These are phyloP conservation scores for Phaetusa simplex DNA, from an alignment of 2,113 vertebrate species.

Conservation along the genomic window DNA sequence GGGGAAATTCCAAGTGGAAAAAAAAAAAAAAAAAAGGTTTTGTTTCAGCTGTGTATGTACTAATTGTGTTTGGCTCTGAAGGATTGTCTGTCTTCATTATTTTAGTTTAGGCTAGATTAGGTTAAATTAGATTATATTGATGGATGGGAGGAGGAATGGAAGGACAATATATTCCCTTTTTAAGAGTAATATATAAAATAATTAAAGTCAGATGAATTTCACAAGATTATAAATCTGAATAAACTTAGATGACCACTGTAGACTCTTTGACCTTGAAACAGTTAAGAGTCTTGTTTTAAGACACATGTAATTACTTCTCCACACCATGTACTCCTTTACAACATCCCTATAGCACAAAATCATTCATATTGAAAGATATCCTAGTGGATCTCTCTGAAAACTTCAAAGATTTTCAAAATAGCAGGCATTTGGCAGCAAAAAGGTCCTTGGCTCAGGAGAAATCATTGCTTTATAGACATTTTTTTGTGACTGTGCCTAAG, in stretches of 20 bases:
- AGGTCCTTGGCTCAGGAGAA: neutral
- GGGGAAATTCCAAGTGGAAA: neutral
- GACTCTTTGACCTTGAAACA: neutral
- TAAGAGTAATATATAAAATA: neutral
- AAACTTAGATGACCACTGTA: neutral
- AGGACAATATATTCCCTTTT: neutral
- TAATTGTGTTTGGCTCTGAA: conserved; percentile 3
- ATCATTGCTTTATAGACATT: neutral
- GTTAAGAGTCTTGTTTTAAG: neutral
- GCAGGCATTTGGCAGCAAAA: conserved; percentile 27
- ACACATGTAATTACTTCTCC: conserved; percentile 28
- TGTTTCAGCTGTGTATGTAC: neutral
- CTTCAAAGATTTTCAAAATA: conserved; percentile 5
- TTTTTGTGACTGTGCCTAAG: neutral
- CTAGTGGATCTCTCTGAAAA: neutral
- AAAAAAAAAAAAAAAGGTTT: neutral
- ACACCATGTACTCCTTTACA: neutral
- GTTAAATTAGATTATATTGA: conserved; percentile 28
- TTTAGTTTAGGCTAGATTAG: conserved; percentile 7
- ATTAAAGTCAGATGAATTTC: neutral
- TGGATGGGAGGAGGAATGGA: neutral
- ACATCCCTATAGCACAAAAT: neutral
- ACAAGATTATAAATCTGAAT: neutral
- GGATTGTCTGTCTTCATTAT: conserved; percentile 19
- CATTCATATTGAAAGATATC: neutral